Evolutionary conservation across 2,888 invertebrate species (phyloP), one percentile per base, ranked within the genome.

Genomic region (Apeira syringaria): DNA sequence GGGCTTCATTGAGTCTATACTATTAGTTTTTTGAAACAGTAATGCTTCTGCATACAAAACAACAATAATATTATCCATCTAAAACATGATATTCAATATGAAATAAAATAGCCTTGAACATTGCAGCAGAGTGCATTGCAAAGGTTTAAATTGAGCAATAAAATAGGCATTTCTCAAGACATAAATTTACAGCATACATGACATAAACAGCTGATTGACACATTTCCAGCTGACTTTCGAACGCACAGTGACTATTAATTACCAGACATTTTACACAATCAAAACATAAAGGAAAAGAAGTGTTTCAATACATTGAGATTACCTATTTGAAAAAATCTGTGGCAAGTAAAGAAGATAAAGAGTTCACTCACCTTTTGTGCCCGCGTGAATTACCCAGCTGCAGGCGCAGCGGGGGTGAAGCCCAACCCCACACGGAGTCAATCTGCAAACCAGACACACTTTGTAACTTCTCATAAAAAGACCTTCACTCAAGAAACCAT

Each of bases 381-480:
- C 81, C 87, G 68, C 89, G 89, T 75, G 92, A 91, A 85, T 92
- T 92, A 77, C 93, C 92, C 92, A 93, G 91, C 91, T 94, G 94
- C 88, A 94, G 91, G 72, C 94, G 94, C 92, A 94, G 93, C 92
- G 94, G 94, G 93, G 95, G 96, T 91, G 96, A 96, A 93, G 95
- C 95, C 96, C 96, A 96, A 89, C 96, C 96, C 96, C 96, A 96
- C 96, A 95, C 96, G 90, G 95, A 94, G 94, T 96, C 96, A 95
- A 96, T 96, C 96, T 96, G 91, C 66, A 92, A 92, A 69, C 80
- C 70, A 67, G 59, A 65, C 12, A 4, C 27, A 36, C 39, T 18
- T 35, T 39, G n/a, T 18, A 27, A 59, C 61, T 68, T 70, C 54
- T 68, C 61, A 56, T 49, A 53, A 60, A 44, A 55, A 63, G 47